Conservation (phyloP, 2,888 invertebrate species). For the Pristionchus exspectatus region DNA sequence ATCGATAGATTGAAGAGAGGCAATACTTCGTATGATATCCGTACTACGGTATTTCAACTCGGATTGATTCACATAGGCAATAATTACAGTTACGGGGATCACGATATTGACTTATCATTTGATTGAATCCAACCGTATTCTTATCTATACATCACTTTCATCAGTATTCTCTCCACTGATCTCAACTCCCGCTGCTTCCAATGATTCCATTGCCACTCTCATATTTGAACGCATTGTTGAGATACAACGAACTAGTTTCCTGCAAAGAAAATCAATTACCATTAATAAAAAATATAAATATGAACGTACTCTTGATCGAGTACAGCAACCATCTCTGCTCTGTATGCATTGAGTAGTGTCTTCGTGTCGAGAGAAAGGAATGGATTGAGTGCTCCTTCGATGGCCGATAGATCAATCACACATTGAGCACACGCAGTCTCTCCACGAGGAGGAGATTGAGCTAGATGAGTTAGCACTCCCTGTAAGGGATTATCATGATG, state of each 20-base stretch:
- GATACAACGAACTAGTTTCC: conserved; percentile 69
- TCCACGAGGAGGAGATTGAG: conserved; percentile 46
- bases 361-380: conserved; percentile 64
- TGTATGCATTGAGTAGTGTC: conserved; percentile 64
- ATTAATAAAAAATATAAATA: not conserved
- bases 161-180: conserved; percentile 27
- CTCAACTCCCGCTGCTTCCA: conserved; percentile 59
- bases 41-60: not conserved
- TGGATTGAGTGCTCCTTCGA: conserved; percentile 73
- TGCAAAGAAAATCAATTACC: conserved; percentile 57
- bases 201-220: conserved; percentile 70
- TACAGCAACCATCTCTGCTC: conserved; percentile 64
- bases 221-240: conserved; percentile 69
- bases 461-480: conserved; percentile 25
- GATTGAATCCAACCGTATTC: not conserved
- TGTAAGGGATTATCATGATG: not conserved
- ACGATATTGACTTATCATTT: not conserved
- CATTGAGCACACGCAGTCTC: conserved; percentile 68
- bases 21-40: conserved; percentile 43
- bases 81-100: not conserved
- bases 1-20: conserved; percentile 4
- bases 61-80: not conserved
- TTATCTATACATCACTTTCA: conserved; percentile 49
- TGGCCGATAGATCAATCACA: conserved; percentile 76
- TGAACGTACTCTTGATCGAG: conserved; percentile 68